Evolutionary conservation across 2,113 vertebrate species (phyloP), one percentile per base, ranked within the genome.

Genomic region (Diadophis punctatus): DNA sequence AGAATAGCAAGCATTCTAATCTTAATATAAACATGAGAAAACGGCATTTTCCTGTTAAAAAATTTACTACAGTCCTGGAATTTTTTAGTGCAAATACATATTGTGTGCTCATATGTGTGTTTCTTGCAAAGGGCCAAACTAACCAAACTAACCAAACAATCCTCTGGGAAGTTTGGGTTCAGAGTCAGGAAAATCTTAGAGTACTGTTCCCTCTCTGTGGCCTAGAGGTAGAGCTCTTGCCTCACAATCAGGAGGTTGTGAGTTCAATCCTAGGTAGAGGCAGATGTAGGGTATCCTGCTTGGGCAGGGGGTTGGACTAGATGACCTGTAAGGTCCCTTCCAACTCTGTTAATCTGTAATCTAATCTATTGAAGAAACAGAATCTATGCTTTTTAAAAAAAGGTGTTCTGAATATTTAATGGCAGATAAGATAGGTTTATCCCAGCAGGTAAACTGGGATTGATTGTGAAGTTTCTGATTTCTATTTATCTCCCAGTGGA

Each of bases 11-110:
- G 52, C 7, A 6, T 90, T 90, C 27, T 80, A 48, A 87, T 60
- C 60, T 90, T 91, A 91, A 93, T 94, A 53, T 20, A 87, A 25
- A 52, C 87, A 90, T 51, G 39, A 92, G 58, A 92, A 2, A 52
- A 30, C 4, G 92, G 9, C 20, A 86, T 94, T 94, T 89, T 30
- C 46, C 46, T 27, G 43, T 85, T 10, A 91, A 87, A 60, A 51
- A 60, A 48, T 49, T 86, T 14, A 22, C 0, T 90, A 8, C 89
- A 84, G 58, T 91, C 87, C 74, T 22, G 49, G n/a, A 5, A 22
- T 63, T 60, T 92, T 53, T 89, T 43, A 25, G 20, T 49, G 16
- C 46, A 27, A 85, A 9, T 39, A 12, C 4, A 53, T 89, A 23
- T 43, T 43, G 7, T 8, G 60, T 49, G 14, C 23, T 55, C 20